These are phyloP conservation scores for western clawed frog (Xenopus tropicalis) DNA, from an alignment of 2,113 vertebrate genomes.

Conservation along the genomic window DNA sequence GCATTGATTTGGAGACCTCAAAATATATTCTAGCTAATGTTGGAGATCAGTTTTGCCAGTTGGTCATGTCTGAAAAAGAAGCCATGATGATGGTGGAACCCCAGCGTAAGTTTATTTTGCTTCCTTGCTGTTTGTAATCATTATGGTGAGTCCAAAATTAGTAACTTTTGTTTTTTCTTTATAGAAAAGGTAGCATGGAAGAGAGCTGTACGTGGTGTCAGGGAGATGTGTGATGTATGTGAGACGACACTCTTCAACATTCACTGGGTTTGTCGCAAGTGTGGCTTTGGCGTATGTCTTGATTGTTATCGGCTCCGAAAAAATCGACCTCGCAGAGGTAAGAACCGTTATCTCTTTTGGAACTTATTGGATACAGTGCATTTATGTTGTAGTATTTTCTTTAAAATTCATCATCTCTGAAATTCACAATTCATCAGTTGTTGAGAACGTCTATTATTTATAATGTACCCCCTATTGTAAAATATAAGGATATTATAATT, in stretches of 20 bases:
- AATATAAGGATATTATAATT: no score
- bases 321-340: constrained; percentile 85
- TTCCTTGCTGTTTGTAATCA: background rate
- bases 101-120: constrained; percentile 79
- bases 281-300: constrained; percentile 95
- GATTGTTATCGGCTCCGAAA: constrained; percentile 95
- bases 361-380: background rate
- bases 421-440: no score
- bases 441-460: no score
- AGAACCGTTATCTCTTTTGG: constrained; percentile 41
- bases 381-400: no score
- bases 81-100: constrained; percentile 99
- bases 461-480: no score
- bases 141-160: background rate
- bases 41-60: constrained; percentile 96
- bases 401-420: no score
- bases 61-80: constrained; percentile 98
- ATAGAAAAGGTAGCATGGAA: constrained; percentile 98
- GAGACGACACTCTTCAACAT: constrained; percentile 98
- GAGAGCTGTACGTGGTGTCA: constrained; percentile 88
- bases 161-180: constrained; percentile 23
- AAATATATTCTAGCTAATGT: constrained; percentile 98
- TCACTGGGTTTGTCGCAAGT: constrained; percentile 98
- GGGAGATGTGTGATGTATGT: constrained; percentile 98
- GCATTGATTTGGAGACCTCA: constrained; percentile 94